Evolutionary conservation across 2,888 invertebrate genomes (phyloP).

Genomic region (Machimus atricapillus): DNA sequence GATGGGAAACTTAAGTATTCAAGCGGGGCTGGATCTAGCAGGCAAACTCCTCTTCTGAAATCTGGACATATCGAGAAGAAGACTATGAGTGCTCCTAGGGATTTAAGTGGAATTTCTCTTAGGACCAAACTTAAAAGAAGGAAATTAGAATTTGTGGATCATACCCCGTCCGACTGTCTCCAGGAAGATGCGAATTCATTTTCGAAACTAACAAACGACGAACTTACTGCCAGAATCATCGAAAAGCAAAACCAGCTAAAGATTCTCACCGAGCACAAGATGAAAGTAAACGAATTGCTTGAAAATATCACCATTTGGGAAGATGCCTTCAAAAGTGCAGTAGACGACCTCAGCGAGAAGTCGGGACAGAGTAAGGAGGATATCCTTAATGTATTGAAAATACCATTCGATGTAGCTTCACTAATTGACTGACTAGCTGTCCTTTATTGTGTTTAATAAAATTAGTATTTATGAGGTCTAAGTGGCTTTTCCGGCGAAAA

Average conservation of each 20-base stretch:
- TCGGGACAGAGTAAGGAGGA: neutral
- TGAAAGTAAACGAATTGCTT: neutral
- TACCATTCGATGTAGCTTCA: neutral
- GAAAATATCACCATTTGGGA: neutral
- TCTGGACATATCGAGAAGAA: neutral
- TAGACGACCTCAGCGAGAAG: neutral
- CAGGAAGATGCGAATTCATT: neutral
- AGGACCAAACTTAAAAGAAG: neutral
- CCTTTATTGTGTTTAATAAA: neutral
- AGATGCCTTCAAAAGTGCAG: neutral
- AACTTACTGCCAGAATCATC: neutral
- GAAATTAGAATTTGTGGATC: neutral
- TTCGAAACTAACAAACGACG: neutral
- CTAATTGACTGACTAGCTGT: neutral
- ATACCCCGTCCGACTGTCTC: neutral
- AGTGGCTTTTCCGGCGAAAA: slow-evolving; percentile 88
- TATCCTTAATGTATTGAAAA: neutral
- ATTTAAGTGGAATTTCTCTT: neutral
- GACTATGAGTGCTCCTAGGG: neutral
- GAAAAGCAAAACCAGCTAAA: neutral
- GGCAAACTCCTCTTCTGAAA: neutral
- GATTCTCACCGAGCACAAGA: neutral
- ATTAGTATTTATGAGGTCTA: slow-evolving; percentile 78
- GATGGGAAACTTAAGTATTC: neutral
- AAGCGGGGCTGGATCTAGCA: neutral